A percentile compares a stretch with the other conserved stretches of the same genome.
Evolutionary conservation across 2,888 invertebrate genomes (phyloP).

Genomic region (Pandemis cinnamomeana): DNA sequence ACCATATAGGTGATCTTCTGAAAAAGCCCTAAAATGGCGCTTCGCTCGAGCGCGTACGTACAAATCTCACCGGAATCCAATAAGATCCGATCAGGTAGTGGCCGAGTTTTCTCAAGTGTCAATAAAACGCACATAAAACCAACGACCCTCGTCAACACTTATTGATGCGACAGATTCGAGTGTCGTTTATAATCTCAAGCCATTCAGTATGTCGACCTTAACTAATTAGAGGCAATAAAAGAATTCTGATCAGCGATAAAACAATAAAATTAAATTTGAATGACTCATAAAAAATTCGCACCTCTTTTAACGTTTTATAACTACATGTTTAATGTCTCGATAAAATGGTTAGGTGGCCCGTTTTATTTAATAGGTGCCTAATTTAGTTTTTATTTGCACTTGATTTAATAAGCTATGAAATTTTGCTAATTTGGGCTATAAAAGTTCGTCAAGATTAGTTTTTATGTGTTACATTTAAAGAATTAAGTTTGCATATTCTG

Average conservation of each 20-base stretch:
- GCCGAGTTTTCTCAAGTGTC: slow-evolving; percentile 65
- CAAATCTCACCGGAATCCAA: slow-evolving; percentile 67
- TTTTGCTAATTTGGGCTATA: slow-evolving; percentile 2
- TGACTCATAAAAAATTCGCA: slow-evolving; percentile 31
- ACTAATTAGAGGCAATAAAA: slow-evolving; percentile 38
- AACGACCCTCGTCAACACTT: slow-evolving; percentile 80
- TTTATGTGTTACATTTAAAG: background rate
- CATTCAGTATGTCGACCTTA: slow-evolving; percentile 58
- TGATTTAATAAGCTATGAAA: slow-evolving; percentile 1
- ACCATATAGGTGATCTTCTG: slow-evolving; percentile 51
- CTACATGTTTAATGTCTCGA: slow-evolving; percentile 8
- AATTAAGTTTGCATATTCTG: background rate
- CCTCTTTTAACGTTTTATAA: slow-evolving; percentile 20
- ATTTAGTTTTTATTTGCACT: slow-evolving; percentile 11
- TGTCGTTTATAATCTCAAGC: slow-evolving; percentile 72
- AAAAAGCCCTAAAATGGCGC: slow-evolving; percentile 72
- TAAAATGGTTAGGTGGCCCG: background rate
- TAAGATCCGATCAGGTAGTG: slow-evolving; percentile 69
- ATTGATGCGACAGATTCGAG: slow-evolving; percentile 77
- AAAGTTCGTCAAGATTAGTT: background rate
- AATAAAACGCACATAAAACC: slow-evolving; percentile 80
- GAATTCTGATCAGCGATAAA: slow-evolving; percentile 38
- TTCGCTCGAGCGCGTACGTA: slow-evolving; percentile 34
- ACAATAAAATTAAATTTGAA: slow-evolving; percentile 39
- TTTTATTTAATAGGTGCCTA: slow-evolving; percentile 4